Base-by-base conservation (phyloP, 2,797 vertebrate species). In the Eutrigla gurnardus region DNA sequence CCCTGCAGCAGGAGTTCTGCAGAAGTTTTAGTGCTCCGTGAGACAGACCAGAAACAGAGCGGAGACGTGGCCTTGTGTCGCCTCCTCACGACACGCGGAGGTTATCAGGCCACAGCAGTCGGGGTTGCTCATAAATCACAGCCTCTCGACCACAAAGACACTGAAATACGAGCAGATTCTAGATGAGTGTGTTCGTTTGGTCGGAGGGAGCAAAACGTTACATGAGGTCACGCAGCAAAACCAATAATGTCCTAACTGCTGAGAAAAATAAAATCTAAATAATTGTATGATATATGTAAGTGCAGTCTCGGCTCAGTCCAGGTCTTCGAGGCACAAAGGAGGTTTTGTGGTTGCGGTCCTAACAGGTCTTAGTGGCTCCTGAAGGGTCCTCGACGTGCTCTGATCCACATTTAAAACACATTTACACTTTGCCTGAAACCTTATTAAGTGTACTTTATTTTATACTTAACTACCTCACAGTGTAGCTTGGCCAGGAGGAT, bases 91-190 rank as follows among this genome's bases (percentile, higher is more conserved):
- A 81, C 65, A 70, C 62, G 17, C 54, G 15, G 82, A 89, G 86
- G 88, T 87, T 85, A 88, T 91, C 86, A 32, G 81, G 80, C 79
- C 67, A 3, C 65, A 63, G 72, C 86, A 83, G 78, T 46, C 12
- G 77, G 36, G 25, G 57, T 55, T 1, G 2, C 14, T 43, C 7
- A 67, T 85, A 66, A 87, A 87, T 90, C 91, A 86, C 61, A 32
- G 59, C 60, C 49, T 63, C 64, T 73, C 50, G 39, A 59, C 35
- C 68, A 37, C 61, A 13, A 53, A 68, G 43, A 80, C 58, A 8
- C 54, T 25, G 55, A 83, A 62, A 75, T 36, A 46, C 49, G 65
- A 84, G 75, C 6, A 12, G 25, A 2, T 45, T 2, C 25, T 25
- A 25, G 25, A 25, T 58, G 42, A 25, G 52, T 35, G 37, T 42